phyloP scores from a whole-genome alignment of 1,140 invertebrate genomes.

The Achatina immaculata region DNA sequence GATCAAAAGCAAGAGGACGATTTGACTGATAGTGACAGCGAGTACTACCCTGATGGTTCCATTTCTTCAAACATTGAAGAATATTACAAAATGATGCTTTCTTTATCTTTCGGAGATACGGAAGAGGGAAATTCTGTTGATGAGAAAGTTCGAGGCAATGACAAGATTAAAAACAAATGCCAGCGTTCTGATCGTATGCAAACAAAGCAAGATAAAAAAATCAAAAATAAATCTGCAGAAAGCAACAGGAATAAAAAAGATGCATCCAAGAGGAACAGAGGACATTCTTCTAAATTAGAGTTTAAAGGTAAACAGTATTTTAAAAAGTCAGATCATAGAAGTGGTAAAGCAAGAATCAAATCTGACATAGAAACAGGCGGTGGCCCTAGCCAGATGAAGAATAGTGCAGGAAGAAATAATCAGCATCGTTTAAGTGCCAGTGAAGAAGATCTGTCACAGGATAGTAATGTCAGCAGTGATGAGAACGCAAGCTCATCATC shows the following conservation, averaged over 20 bases:
- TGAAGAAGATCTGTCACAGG: neutral
- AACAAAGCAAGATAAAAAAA: neutral
- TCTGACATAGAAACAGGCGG: neutral
- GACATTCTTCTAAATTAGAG: neutral
- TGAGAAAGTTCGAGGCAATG: neutral
- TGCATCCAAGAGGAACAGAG: neutral
- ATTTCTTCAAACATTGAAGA: neutral
- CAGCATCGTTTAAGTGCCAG: slow-evolving; percentile 1
- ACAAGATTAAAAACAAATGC: neutral
- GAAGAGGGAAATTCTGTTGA: neutral
- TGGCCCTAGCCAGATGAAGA: neutral
- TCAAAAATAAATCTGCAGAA: neutral
- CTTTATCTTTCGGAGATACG: neutral
- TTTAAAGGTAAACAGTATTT: neutral
- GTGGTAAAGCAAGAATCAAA: neutral
- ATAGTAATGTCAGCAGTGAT: neutral
- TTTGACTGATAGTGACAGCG: neutral
- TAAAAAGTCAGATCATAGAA: neutral
- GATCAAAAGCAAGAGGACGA: neutral
- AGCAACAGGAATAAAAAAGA: neutral
- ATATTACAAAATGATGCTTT: neutral
- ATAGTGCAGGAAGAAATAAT: neutral
- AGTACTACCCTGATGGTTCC: neutral
- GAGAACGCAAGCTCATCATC: neutral
- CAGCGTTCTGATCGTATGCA: neutral